Percentiles rank a stretch among this genome's conserved stretches.
Conservation (phyloP, 2,888 invertebrate genomes). For the Globia sparganii region DNA sequence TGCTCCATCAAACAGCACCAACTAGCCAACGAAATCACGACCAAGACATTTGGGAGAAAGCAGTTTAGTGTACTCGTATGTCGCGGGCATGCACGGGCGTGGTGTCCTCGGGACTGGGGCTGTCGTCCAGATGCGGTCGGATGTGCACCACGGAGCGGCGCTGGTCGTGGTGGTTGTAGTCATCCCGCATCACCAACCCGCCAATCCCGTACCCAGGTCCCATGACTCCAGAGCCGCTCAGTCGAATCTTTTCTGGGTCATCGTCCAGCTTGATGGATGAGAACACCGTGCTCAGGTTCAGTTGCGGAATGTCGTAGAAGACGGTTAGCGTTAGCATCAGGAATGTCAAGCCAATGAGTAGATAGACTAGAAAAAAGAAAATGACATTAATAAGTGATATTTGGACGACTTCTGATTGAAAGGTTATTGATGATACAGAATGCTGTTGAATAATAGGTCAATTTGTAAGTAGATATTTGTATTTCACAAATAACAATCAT, state of each 20-base stretch:
- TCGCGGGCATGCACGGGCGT: conserved; percentile 91
- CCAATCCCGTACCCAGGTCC: conserved; percentile 87
- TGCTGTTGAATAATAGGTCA: background rate
- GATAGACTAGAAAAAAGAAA: conserved; percentile 91
- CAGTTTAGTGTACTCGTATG: conserved; percentile 88
- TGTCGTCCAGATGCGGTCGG: conserved; percentile 92
- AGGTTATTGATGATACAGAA: no score
- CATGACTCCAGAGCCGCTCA: conserved; percentile 90
- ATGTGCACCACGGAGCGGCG: conserved; percentile 92
- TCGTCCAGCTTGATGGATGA: conserved; percentile 91
- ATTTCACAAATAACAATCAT: background rate
- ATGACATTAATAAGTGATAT: background rate
- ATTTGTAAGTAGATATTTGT: conserved; percentile 1
- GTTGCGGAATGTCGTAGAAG: conserved; percentile 96
- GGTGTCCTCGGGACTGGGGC: conserved; percentile 93
- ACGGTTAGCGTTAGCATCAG: conserved; percentile 96
- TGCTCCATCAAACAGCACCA: conserved; percentile 59
- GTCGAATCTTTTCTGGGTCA: conserved; percentile 92
- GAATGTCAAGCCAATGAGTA: conserved; percentile 95
- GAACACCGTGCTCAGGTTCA: conserved; percentile 95
- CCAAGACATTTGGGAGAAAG: conserved; percentile 33
- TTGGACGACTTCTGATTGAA: no score
- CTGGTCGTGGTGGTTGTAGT: conserved; percentile 88
- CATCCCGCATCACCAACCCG: conserved; percentile 86
- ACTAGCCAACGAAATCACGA: conserved; percentile 48